Conservation (phyloP, 2,888 invertebrate genomes). For the Galerucella pusilla region DNA sequence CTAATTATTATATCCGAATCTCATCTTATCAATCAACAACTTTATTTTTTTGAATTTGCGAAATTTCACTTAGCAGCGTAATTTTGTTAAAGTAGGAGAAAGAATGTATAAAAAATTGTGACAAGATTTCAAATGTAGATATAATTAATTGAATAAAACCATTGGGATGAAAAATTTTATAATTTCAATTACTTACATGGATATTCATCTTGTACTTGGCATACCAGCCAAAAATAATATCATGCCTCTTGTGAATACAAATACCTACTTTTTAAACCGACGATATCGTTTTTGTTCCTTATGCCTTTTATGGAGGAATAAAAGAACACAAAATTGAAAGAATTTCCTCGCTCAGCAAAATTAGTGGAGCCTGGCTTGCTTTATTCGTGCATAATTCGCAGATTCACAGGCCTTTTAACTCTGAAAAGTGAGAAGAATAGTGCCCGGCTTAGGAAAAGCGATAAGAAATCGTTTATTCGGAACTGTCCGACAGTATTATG, state of each 20-base stretch:
- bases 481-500: neutral
- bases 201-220: too few relatives aligned
- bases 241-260: slow-evolving; percentile 42
- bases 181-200: too few relatives aligned
- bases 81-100: too few relatives aligned
- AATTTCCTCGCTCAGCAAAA: slow-evolving; percentile 31
- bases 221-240: slow-evolving; percentile 37
- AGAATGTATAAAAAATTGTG: too few relatives aligned
- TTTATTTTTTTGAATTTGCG: too few relatives aligned
- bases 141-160: too few relatives aligned
- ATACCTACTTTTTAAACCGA: slow-evolving; percentile 37
- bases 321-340: slow-evolving; percentile 34
- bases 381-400: slow-evolving; percentile 31
- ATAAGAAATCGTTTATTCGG: neutral
- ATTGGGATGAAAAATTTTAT: too few relatives aligned
- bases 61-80: too few relatives aligned
- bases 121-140: too few relatives aligned
- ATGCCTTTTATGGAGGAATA: slow-evolving; percentile 31
- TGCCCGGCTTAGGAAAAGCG: neutral
- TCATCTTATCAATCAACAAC: too few relatives aligned
- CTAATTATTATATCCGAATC: too few relatives aligned
- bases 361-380: slow-evolving; percentile 33
- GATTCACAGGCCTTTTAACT: slow-evolving; percentile 30
- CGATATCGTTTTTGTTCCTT: slow-evolving; percentile 36
- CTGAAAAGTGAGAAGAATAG: slow-evolving; percentile 11